Conservation (phyloP, 2,888 invertebrate genomes). For the Creontiades dilutus region DNA sequence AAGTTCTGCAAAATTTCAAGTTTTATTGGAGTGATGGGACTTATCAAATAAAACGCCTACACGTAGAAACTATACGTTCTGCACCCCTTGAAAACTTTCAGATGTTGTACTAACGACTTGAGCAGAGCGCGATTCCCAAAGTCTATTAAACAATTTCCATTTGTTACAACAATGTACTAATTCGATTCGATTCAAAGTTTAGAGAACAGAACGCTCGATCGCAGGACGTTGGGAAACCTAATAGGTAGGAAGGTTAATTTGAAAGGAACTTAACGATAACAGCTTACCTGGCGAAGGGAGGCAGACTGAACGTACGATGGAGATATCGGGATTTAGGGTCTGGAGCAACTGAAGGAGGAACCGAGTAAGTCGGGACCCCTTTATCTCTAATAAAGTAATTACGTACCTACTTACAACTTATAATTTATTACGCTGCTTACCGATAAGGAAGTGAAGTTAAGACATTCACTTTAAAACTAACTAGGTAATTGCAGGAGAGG, state of each 20-base stretch:
- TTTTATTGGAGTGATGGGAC: no score
- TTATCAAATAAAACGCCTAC: no score
- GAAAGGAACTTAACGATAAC: constrained; percentile 63
- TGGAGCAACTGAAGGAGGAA: constrained; percentile 52
- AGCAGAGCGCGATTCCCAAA: no score
- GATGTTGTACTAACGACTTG: no score
- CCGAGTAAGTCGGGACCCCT: constrained; percentile 51
- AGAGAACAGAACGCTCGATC: not conserved
- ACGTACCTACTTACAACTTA: constrained; percentile 58
- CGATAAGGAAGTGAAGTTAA: constrained; percentile 60
- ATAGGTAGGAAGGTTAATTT: constrained; percentile 53
- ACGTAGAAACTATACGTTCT: no score
- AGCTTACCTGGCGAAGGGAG: constrained; percentile 57
- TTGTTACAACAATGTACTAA: not conserved
- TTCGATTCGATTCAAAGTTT: constrained; percentile 9
- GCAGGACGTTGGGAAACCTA: not conserved
- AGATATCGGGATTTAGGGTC: constrained; percentile 64
- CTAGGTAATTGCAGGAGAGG: not conserved
- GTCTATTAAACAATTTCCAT: no score
- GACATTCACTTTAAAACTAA: constrained; percentile 50
- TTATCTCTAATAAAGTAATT: constrained; percentile 69
- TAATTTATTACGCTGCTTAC: constrained; percentile 26
- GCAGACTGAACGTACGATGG: constrained; percentile 58
- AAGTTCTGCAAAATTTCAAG: no score
- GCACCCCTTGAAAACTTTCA: no score